Conservation (phyloP, 2,888 invertebrate species). For the Ceramica pisi region DNA sequence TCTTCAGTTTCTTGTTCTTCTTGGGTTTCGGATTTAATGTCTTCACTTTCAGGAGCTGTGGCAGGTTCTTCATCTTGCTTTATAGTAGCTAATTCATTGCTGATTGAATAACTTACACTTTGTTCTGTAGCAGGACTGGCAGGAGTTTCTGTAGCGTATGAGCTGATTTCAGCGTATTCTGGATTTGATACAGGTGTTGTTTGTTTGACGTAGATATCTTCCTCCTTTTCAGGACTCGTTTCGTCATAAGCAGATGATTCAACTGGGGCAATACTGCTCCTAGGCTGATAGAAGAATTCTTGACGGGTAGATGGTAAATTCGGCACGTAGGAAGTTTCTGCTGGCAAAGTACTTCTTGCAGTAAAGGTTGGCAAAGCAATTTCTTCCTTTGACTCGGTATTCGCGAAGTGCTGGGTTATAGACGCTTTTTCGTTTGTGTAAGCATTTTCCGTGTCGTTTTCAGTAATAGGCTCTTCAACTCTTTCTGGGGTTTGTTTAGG, state of each 20-base stretch:
- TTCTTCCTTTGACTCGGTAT: conserved; percentile 75
- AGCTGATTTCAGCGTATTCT: conserved; percentile 70
- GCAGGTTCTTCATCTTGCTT: conserved; percentile 74
- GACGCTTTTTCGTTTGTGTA: conserved; percentile 84
- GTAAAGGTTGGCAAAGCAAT: conserved; percentile 68
- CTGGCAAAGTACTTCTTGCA: conserved; percentile 72
- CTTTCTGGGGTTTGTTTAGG: conserved; percentile 73
- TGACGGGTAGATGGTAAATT: conserved; percentile 72
- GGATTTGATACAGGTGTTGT: conserved; percentile 73
- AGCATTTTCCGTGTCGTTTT: conserved; percentile 84
- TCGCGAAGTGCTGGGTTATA: conserved; percentile 75
- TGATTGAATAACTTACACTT: conserved; percentile 72
- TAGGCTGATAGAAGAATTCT: conserved; percentile 76
- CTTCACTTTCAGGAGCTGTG: conserved; percentile 69
- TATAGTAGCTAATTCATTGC: conserved; percentile 71
- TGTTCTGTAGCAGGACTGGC: conserved; percentile 74
- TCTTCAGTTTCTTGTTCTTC: conserved; percentile 70
- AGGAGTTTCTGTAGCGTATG: conserved; percentile 75
- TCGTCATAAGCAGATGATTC: conserved; percentile 76
- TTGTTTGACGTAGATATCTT: conserved; percentile 73
- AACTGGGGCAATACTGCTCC: conserved; percentile 77
- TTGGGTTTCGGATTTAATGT: conserved; percentile 68
- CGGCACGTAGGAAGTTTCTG: conserved; percentile 77
- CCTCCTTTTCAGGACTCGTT: conserved; percentile 72
- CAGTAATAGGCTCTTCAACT: conserved; percentile 72